phyloP scores from a whole-genome alignment of 2,113 vertebrate genomes.

The Upupa epops region DNA sequence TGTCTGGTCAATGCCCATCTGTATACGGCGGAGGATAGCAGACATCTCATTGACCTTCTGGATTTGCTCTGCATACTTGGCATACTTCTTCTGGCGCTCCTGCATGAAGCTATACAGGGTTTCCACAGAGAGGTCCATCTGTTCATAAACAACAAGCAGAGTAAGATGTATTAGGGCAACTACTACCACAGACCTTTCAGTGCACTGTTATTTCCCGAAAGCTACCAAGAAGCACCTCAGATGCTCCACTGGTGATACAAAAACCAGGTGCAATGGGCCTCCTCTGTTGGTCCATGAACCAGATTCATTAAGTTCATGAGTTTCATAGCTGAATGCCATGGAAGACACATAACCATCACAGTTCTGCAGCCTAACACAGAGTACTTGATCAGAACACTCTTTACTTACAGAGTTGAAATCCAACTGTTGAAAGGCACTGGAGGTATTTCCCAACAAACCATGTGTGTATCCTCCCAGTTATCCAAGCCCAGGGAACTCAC shows the following conservation, averaged over 20 bases:
- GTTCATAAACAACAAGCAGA: constrained; percentile 17
- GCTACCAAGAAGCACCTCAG: background rate
- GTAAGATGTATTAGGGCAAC: background rate
- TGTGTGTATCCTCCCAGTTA: background rate
- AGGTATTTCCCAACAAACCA: background rate
- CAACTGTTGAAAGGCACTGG: background rate
- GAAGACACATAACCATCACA: background rate
- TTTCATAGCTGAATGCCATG: background rate
- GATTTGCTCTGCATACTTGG: constrained; percentile 98
- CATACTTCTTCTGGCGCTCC: constrained; percentile 96
- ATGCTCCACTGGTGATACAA: background rate
- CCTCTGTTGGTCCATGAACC: background rate
- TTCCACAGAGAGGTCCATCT: constrained; percentile 97
- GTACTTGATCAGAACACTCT: background rate
- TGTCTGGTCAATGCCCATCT: constrained; percentile 98
- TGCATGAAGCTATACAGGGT: constrained; percentile 96
- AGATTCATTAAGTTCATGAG: background rate
- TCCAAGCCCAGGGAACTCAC: fast-evolving
- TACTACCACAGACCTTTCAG: background rate
- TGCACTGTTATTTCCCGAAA: background rate
- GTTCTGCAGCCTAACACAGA: background rate
- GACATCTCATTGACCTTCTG: constrained; percentile 99
- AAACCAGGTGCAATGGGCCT: background rate
- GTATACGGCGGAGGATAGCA: constrained; percentile 93
- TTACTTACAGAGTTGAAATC: background rate